Conservation (phyloP, 2,797 vertebrate species). For the Thaleichthys pacificus region DNA sequence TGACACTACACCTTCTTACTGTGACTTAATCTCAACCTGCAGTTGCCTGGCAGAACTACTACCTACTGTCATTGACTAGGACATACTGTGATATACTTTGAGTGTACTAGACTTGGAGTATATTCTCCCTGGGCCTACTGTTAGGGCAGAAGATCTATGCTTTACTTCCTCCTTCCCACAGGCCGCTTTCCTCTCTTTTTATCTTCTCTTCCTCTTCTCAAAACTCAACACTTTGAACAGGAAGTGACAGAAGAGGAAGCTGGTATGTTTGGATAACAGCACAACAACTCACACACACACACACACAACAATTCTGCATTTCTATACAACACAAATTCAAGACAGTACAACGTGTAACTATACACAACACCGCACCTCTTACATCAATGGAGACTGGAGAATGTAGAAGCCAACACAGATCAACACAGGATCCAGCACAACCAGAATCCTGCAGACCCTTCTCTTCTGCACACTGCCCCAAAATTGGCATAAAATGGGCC, state of each 20-base stretch:
- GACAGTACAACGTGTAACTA: background rate
- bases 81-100: no score
- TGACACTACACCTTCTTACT: no score
- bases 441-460: background rate
- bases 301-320: conserved; percentile 31
- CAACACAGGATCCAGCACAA: background rate
- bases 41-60: no score
- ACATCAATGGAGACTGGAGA: background rate
- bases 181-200: conserved; percentile 32
- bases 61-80: no score
- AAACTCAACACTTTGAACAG: conserved; percentile 63
- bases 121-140: no score
- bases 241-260: conserved; percentile 77
- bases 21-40: no score
- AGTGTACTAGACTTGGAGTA: no score
- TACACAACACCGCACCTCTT: background rate
- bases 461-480: background rate
- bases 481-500: no score
- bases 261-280: conserved; percentile 69
- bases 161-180: conserved; percentile 42
- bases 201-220: conserved; percentile 20
- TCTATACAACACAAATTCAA: background rate
- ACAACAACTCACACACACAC: conserved; percentile 37
- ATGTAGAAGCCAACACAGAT: background rate
- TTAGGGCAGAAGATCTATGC: background rate